A percentile compares a stretch with the other conserved stretches of the same genome.
These are phyloP conservation scores for Spizella passerina DNA, from an alignment of 2,797 vertebrate species.

Conservation along the genomic window DNA sequence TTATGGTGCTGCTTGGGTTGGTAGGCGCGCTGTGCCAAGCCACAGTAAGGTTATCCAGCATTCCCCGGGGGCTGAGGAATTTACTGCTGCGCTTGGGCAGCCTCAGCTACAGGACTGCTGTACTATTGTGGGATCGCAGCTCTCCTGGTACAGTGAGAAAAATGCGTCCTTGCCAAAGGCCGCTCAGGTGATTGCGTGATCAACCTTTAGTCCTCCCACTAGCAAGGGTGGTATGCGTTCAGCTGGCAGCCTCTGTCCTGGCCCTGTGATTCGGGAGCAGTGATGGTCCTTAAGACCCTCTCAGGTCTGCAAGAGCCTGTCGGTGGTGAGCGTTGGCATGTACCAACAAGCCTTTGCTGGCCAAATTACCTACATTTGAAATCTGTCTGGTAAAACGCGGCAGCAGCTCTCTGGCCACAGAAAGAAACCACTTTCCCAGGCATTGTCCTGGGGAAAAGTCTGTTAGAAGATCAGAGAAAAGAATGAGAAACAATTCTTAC, in stretches of 20 bases:
- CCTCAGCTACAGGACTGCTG: accelerated
- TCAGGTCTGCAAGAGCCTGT: background rate
- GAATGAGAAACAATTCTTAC: background rate
- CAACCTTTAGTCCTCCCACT: accelerated
- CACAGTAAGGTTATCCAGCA: accelerated
- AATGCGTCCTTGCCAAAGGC: accelerated
- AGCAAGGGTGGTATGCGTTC: background rate
- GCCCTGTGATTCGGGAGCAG: accelerated
- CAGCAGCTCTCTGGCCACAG: background rate
- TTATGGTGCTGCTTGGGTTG: accelerated
- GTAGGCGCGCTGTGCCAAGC: accelerated
- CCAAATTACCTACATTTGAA: accelerated
- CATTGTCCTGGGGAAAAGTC: background rate
- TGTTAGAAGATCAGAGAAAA: background rate
- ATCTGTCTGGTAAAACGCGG: background rate
- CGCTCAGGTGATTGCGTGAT: accelerated
- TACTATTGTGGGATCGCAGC: accelerated
- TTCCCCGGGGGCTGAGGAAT: accelerated
- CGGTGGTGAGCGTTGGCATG: accelerated
- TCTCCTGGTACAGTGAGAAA: too few species aligned
- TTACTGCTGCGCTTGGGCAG: accelerated
- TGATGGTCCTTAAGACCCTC: accelerated
- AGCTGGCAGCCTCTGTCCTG: accelerated
- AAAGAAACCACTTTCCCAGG: background rate
- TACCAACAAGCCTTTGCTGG: background rate